These are phyloP conservation scores for Mionectes macconnelli DNA, from an alignment of 2,113 vertebrate genomes.

Conservation along the genomic window DNA sequence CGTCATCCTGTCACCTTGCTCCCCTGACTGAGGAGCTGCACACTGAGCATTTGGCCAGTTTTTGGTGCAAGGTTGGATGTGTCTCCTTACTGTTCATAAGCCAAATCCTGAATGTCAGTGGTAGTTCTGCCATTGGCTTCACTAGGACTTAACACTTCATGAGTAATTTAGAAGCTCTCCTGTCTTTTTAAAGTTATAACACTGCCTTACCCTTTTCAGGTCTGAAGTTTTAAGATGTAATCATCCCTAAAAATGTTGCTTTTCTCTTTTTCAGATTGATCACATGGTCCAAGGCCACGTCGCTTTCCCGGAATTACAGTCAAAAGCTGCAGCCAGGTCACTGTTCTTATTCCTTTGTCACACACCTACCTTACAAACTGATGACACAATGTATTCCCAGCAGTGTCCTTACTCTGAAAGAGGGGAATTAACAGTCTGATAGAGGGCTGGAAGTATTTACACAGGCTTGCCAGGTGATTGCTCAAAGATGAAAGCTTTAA, in stretches of 20 bases:
- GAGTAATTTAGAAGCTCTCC: background rate
- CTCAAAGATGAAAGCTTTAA: constrained; percentile 1
- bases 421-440: background rate
- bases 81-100: background rate
- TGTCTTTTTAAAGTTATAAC: background rate
- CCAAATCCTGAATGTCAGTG: background rate
- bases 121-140: background rate
- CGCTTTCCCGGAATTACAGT: constrained; percentile 83
- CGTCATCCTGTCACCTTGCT: background rate
- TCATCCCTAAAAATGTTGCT: background rate
- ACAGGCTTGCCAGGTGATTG: background rate
- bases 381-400: background rate
- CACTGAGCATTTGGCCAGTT: background rate
- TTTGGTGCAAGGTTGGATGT: background rate
- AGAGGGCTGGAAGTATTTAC: constrained; percentile 8
- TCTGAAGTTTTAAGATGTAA: background rate
- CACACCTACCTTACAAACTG: background rate
- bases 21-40: background rate
- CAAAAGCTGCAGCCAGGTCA: constrained; percentile 83
- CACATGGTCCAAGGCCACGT: constrained; percentile 86
- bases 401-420: background rate
- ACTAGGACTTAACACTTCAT: background rate
- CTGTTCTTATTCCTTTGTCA: background rate
- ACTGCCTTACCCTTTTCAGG: background rate
- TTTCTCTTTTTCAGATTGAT: constrained; percentile 84